phyloP scores from a whole-genome alignment of 2,797 vertebrate species.

The Anguilla anguilla region DNA sequence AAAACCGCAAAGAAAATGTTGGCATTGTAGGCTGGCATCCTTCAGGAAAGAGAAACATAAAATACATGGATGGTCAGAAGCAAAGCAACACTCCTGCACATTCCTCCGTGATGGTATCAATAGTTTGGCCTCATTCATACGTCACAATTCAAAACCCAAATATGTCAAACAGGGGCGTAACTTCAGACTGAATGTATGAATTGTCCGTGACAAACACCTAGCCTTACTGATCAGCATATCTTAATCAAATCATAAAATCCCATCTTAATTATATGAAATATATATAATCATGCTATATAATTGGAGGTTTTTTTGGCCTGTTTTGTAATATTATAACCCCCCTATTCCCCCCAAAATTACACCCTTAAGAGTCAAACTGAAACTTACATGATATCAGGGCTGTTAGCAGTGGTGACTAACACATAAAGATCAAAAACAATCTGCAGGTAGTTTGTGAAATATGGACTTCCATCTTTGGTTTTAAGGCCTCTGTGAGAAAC shows the following conservation, averaged over 20 bases:
- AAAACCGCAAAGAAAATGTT: conserved; percentile 81
- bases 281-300: too few species aligned
- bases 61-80: neutral
- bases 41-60: conserved; percentile 51
- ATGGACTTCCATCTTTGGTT: conserved; percentile 75
- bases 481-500: conserved; percentile 71
- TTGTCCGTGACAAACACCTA: too few species aligned
- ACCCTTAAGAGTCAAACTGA: neutral
- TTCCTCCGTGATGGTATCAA: neutral
- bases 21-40: conserved; percentile 92
- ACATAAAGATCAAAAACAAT: conserved; percentile 89
- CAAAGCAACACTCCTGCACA: neutral
- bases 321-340: too few species aligned
- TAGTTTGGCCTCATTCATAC: neutral
- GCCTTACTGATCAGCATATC: too few species aligned
- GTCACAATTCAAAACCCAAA: neutral
- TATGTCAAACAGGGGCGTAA: too few species aligned
- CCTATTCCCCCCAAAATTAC: too few species aligned
- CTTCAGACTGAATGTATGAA: too few species aligned
- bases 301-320: too few species aligned
- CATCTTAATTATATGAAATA: too few species aligned
- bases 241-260: too few species aligned
- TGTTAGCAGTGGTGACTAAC: conserved; percentile 91
- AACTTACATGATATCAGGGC: conserved; percentile 89
- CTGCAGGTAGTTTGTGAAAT: conserved; percentile 86